Evolutionary conservation across 2,888 invertebrate genomes (phyloP).

Genomic region (Stenolophus ochropezus): DNA sequence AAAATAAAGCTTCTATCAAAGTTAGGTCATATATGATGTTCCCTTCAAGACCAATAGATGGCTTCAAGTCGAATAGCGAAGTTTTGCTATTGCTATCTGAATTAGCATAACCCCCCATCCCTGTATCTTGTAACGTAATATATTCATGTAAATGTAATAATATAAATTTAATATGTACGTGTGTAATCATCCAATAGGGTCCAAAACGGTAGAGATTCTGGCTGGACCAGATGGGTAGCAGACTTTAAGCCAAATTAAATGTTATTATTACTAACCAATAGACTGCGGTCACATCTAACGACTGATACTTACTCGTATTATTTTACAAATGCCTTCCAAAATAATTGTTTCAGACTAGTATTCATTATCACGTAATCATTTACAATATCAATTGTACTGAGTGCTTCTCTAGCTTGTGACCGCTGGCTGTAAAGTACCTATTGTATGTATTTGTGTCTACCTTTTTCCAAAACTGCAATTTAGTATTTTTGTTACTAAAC

Average conservation of each 20-base stretch:
- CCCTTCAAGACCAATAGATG: too few relatives aligned
- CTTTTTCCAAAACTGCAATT: slow-evolving; percentile 22
- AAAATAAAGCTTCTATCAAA: too few relatives aligned
- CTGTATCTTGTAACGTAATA: slow-evolving; percentile 20
- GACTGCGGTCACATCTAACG: slow-evolving; percentile 30
- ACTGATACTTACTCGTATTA: slow-evolving; percentile 13
- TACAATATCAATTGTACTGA: slow-evolving; percentile 4
- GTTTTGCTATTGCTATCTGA: too few relatives aligned
- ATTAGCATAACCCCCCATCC: too few relatives aligned
- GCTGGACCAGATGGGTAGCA: slow-evolving; percentile 58
- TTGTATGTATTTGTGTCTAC: slow-evolving; percentile 49
- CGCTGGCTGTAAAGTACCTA: slow-evolving; percentile 18
- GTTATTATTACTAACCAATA: slow-evolving; percentile 46
- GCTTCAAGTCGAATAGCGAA: too few relatives aligned
- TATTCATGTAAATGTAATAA: slow-evolving; percentile 37
- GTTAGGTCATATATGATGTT: too few relatives aligned
- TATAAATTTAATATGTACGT: slow-evolving; percentile 54
- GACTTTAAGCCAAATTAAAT: slow-evolving; percentile 44
- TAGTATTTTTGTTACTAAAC: slow-evolving; percentile 22
- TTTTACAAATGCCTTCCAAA: slow-evolving; percentile 17
- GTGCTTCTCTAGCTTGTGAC: slow-evolving; percentile 25
- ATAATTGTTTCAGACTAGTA: slow-evolving; percentile 6
- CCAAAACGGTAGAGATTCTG: slow-evolving; percentile 54
- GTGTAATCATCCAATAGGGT: slow-evolving; percentile 53
- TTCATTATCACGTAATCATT: not conserved